Evolutionary conservation across 1,140 invertebrate species (phyloP).

Genomic region (Chironomus striatipennis): DNA sequence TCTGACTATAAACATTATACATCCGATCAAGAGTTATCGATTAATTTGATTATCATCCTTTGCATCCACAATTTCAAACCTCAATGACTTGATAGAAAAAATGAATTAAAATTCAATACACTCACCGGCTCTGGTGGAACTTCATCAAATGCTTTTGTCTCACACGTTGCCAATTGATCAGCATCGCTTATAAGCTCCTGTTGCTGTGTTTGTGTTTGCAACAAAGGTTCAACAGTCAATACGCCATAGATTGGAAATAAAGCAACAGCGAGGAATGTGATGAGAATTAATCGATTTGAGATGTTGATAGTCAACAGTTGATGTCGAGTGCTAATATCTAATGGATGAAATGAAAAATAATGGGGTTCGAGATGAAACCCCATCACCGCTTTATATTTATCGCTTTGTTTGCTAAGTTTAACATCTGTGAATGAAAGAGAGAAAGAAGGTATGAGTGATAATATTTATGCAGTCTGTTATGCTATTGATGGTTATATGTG

Average conservation of each 20-base stretch:
- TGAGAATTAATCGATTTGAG: constrained; percentile 1
- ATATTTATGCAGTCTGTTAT: no score
- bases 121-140: constrained; percentile 38
- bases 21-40: no score
- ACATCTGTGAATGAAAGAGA: neutral
- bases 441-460: no score
- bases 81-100: no score
- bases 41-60: neutral
- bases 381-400: neutral
- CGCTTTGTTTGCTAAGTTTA: neutral
- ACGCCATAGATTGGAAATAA: neutral
- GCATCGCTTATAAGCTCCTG: neutral
- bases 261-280: neutral
- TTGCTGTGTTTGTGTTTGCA: neutral
- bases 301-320: neutral
- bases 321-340: neutral
- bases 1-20: no score
- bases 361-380: neutral
- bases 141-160: constrained; percentile 35
- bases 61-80: neutral
- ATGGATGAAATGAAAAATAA: constrained; percentile 11
- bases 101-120: neutral
- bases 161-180: constrained; percentile 32
- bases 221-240: neutral
- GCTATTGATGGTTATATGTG: no score